Conservation (phyloP, 2,888 invertebrate species). For the Dermolepida albohirtum region DNA sequence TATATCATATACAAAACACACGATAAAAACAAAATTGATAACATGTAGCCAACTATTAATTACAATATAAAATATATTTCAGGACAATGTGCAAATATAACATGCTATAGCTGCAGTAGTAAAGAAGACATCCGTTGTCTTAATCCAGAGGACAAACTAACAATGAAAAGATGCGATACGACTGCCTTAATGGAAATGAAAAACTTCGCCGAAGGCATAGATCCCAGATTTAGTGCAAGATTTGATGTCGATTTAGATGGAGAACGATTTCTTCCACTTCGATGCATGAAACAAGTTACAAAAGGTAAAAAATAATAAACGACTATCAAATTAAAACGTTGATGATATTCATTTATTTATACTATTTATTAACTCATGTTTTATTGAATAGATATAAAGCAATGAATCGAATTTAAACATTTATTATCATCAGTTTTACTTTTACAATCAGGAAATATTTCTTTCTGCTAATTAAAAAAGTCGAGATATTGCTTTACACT, state of each 20-base stretch:
- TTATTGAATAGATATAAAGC: too few species aligned
- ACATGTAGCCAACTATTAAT: too few species aligned
- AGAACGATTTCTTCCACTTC: constrained; percentile 50
- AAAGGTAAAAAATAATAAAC: constrained; percentile 51
- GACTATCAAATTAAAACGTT: too few species aligned
- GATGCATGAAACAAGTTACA: constrained; percentile 59
- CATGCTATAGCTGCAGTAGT: constrained; percentile 59
- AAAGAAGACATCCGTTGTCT: constrained; percentile 55
- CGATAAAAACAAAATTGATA: too few species aligned
- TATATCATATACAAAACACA: too few species aligned
- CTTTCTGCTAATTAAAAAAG: too few species aligned
- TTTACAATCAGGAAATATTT: too few species aligned
- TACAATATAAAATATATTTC: constrained; percentile 33
- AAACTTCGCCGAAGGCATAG: constrained; percentile 52
- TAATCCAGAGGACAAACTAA: constrained; percentile 53
- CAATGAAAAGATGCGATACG: constrained; percentile 53
- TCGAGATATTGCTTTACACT: too few species aligned
- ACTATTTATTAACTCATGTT: too few species aligned
- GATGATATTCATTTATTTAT: too few species aligned
- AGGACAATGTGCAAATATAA: constrained; percentile 48
- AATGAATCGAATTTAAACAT: too few species aligned
- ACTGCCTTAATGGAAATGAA: constrained; percentile 53
- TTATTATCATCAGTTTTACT: too few species aligned
- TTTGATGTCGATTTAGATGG: constrained; percentile 56
- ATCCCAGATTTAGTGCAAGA: constrained; percentile 52